Evolutionary conservation across 2,113 vertebrate species (phyloP), one percentile per base, ranked within the genome.

Genomic region (Odocoileus hemionus): DNA sequence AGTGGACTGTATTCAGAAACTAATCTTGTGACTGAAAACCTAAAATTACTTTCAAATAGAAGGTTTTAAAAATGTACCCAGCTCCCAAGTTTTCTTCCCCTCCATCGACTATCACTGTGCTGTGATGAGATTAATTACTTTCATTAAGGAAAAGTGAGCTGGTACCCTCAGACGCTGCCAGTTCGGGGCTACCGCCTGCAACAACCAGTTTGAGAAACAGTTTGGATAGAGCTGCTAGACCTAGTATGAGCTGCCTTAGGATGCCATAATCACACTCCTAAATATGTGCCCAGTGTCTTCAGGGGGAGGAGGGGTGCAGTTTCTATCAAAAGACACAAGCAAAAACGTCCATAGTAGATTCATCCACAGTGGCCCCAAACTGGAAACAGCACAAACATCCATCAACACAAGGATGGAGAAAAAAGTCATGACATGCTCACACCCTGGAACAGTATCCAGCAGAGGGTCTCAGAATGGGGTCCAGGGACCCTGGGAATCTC

Each of bases 381-480:
- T 4, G 30, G 50, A 55, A 79, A 30, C 13, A 25, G 21, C 13
- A 12, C 55, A 7, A 14, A 33, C 1, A 2, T 17, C 28, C 13
- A 7, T 33, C 64, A 7, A 17, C 30, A 3, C 2, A 19, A 61
- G 45, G 39, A n/a, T 3, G 26, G 64, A 85, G 15, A 50, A 54
- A 8, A 7, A 26, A 26, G 3, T 10, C 19, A 3, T 57, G 55
- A 76, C 9, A 4, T 1, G 1, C 13, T n/a, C 54, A 7, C 47
- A 19, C 23, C 0, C 23, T 0, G 33, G 19, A 36, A 33, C 1
- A 2, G 16, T 5, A 5, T 2, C 7, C 14, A 1, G 33, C 70
- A 7, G 55, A 19, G 17, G 1, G 12, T 26, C 80, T 36, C 47
- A 47, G 67, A 2, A 57, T 1, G 39, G 55, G 30, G 17, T 3